Percentiles rank a stretch among this genome's conserved stretches.
Conservation (phyloP, 2,888 invertebrate genomes). For the Tenthredo notha region DNA sequence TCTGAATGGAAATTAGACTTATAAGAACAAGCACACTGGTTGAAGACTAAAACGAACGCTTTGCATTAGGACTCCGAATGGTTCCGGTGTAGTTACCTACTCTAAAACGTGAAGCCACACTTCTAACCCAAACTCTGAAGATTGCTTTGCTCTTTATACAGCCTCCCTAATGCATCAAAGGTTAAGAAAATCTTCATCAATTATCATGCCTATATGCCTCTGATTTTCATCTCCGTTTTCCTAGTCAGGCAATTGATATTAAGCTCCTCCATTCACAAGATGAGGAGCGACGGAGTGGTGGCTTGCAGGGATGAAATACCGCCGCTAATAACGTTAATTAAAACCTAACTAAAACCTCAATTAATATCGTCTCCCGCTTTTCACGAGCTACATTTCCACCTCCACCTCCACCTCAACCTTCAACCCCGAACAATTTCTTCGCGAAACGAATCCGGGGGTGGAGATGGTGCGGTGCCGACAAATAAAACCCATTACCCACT, state of each 20-base stretch:
- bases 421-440: slow-evolving; percentile 58
- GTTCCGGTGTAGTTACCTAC: neutral
- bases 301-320: slow-evolving; percentile 57
- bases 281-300: slow-evolving; percentile 25
- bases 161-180: neutral
- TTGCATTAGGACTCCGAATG: slow-evolving; percentile 28
- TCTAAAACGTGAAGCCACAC: slow-evolving; percentile 18
- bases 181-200: slow-evolving; percentile 9
- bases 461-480: slow-evolving; percentile 67
- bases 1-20: slow-evolving; percentile 47
- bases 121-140: neutral
- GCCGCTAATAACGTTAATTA: slow-evolving; percentile 76
- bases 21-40: slow-evolving; percentile 28
- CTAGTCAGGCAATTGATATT: slow-evolving; percentile 48
- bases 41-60: slow-evolving; percentile 17
- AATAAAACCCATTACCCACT: slow-evolving; percentile 77
- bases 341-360: slow-evolving; percentile 74
- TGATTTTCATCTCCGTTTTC: slow-evolving; percentile 11
- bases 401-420: slow-evolving; percentile 1
- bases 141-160: neutral
- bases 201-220: slow-evolving; percentile 25
- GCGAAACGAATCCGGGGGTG: slow-evolving; percentile 59
- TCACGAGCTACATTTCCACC: slow-evolving; percentile 12
- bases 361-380: slow-evolving; percentile 70
- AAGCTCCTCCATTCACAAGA: slow-evolving; percentile 6